phyloP scores from a whole-genome alignment of 2,797 vertebrate species.

The Gallirallus australis region DNA sequence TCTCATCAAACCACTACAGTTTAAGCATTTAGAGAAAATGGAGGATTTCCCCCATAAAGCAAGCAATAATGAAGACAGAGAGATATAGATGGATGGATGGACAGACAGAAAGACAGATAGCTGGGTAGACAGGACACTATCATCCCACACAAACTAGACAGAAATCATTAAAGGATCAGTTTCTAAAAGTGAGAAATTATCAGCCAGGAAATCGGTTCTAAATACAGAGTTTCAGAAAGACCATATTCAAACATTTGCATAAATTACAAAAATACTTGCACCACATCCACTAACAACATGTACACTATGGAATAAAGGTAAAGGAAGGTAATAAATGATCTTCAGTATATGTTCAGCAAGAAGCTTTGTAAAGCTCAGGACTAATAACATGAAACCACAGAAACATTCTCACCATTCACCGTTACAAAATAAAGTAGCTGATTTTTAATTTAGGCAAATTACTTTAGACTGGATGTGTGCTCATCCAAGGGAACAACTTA shows the following conservation, averaged over 20 bases:
- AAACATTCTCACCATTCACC: neutral
- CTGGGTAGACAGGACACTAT: neutral
- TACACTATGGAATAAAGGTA: constrained; percentile 38
- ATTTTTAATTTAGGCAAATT: constrained; percentile 16
- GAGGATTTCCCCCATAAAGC: neutral
- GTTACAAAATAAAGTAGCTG: neutral
- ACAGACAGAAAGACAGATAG: too few relatives aligned
- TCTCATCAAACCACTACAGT: neutral
- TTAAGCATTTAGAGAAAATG: neutral
- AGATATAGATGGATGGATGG: too few relatives aligned
- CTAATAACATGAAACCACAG: neutral
- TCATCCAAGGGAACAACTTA: neutral
- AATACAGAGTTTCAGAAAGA: constrained; percentile 64
- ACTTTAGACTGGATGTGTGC: neutral
- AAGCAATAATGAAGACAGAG: neutral
- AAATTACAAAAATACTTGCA: constrained; percentile 72
- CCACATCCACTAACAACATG: constrained; percentile 39
- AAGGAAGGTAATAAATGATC: constrained; percentile 56
- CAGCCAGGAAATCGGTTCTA: constrained; percentile 53
- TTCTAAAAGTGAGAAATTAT: constrained; percentile 68
- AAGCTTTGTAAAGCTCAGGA: constrained; percentile 1
- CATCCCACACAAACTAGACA: neutral
- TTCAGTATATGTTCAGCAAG: neutral
- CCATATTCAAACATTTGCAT: constrained; percentile 58
- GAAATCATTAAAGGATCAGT: constrained; percentile 20